Evolutionary conservation across 2,113 vertebrate species (phyloP).

Genomic region (Chlamydotis undulata): DNA sequence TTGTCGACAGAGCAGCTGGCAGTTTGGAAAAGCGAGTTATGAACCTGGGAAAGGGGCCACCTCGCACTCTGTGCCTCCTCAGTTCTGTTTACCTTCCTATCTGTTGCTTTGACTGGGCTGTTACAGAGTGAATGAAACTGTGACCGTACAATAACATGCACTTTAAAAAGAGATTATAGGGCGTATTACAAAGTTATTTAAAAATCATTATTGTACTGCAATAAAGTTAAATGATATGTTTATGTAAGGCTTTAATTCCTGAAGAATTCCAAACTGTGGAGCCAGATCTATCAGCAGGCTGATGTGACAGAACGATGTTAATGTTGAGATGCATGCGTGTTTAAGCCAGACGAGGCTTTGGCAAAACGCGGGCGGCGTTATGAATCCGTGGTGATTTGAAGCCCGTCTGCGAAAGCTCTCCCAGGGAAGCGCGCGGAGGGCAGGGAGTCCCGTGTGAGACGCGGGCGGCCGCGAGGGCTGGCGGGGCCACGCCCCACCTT

Average conservation of each 20-base stretch:
- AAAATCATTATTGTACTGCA: constrained; percentile 55
- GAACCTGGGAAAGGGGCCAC: constrained; percentile 39
- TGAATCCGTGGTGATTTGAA: background rate
- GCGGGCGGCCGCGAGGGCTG: background rate
- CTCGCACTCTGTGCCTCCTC: background rate
- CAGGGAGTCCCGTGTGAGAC: rapidly evolving
- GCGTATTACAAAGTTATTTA: constrained; percentile 67
- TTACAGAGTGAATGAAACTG: background rate
- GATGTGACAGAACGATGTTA: background rate
- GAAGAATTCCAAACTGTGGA: constrained; percentile 25
- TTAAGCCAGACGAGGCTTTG: background rate
- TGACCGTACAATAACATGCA: constrained; percentile 37
- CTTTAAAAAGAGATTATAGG: constrained; percentile 42
- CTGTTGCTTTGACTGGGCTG: constrained; percentile 54
- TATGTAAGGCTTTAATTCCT: constrained; percentile 39
- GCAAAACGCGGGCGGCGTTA: background rate
- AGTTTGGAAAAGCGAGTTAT: constrained; percentile 25
- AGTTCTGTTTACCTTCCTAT: constrained; percentile 20
- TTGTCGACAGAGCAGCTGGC: constrained; percentile 43
- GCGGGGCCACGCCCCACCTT: background rate
- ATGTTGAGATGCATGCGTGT: background rate
- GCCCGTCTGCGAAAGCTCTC: background rate
- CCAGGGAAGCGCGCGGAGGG: constrained; percentile 7
- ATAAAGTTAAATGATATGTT: constrained; percentile 29
- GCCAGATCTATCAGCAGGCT: background rate